phyloP scores from a whole-genome alignment of 2,113 vertebrate species.

The Alligator sinensis region DNA sequence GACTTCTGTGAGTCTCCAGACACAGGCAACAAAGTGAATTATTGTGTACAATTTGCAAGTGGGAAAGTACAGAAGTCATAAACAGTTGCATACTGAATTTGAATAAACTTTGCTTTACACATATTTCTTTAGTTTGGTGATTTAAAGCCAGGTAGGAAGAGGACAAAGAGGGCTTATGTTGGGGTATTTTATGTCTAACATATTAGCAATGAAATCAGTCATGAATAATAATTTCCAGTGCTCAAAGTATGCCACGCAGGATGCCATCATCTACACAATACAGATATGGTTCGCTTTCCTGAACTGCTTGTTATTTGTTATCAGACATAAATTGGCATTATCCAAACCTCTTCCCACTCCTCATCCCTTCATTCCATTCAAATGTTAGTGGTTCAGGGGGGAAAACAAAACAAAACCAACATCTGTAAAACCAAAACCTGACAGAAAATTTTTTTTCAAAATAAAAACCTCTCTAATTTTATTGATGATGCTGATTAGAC shows the following conservation, averaged over 20 bases:
- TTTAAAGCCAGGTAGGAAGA: neutral
- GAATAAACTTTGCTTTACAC: neutral
- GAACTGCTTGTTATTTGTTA: no score
- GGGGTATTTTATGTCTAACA: neutral
- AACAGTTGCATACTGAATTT: neutral
- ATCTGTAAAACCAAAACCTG: neutral
- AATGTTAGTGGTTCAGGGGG: neutral
- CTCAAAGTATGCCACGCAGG: no score
- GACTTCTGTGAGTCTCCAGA: neutral
- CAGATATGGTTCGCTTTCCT: no score
- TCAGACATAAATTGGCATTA: no score
- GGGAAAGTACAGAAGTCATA: neutral
- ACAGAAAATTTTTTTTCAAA: no score
- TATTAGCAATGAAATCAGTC: neutral
- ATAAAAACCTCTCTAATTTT: no score
- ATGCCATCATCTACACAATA: no score
- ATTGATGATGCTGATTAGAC: no score
- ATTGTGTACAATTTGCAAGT: neutral
- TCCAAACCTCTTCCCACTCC: neutral
- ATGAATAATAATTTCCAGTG: neutral
- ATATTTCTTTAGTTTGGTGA: neutral
- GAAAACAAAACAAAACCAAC: neutral
- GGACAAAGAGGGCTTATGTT: neutral
- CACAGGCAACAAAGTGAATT: neutral
- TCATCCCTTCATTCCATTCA: neutral